Evolutionary conservation across 2,888 invertebrate species (phyloP), one percentile per base, ranked within the genome.

Genomic region (Ormyrus labotus): DNA sequence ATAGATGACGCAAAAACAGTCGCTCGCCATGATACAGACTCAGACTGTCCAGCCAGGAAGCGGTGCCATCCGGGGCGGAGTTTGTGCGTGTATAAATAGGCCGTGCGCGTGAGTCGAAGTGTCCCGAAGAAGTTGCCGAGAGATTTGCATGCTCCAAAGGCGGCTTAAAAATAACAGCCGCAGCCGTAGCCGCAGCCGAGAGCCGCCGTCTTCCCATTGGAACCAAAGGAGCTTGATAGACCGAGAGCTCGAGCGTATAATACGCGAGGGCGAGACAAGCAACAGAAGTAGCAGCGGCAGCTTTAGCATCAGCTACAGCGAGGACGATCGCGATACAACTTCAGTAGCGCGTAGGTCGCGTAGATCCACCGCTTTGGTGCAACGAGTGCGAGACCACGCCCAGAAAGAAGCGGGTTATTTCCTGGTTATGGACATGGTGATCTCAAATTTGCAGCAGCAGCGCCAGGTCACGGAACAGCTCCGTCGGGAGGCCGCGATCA

Each of bases 391-490:
- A 11, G 78, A 81, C 81, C 81, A 81, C 81, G 75, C 81, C 81
- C 81, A 71, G 13, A 67, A 55, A 45, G 45, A 51, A 78, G 13
- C 48, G 55, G 47, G 13, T 58, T 11, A 47, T 48, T 51, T 75
- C 34, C 55, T 71, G 79, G 95, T 96, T 92, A 95, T 96, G 95
- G 96, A 96, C 93, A 96, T 96, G 94, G 96, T 96, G 95, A 96
- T 97, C 93, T 96, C 97, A 87, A 97, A 95, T 91, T 93, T 98
- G 89, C 98, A 98, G 92, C 98, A 98, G 93, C 98, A 98, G 93
- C 94, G 97, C 87, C 95, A 96, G 92, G 94, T 98, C 85, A 98
- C 97, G 80, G 98, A 98, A 90, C 98, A 98, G 92, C 93, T 98
- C 84, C 94, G 98, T 83, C 94, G 98, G 73, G 98, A 98, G 91